Percentiles rank a stretch among this genome's conserved stretches.
Conservation (phyloP, 2,797 vertebrate species). For the Microhierax caerulescens region DNA sequence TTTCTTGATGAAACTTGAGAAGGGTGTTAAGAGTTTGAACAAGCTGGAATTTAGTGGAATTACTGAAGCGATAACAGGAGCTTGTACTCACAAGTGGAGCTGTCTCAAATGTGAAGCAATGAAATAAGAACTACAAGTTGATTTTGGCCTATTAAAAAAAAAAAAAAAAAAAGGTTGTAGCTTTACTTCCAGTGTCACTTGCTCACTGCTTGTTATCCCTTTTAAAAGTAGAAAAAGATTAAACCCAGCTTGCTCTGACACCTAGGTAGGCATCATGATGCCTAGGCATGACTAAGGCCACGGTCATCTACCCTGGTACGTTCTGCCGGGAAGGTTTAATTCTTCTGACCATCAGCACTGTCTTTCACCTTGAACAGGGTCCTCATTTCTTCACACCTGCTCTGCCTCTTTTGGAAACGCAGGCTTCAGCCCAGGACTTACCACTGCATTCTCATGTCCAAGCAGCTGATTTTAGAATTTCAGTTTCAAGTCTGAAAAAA, state of each 20-base stretch:
- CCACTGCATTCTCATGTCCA: neutral
- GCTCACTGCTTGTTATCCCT: neutral
- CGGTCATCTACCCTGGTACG: rapidly evolving
- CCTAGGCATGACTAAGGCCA: neutral
- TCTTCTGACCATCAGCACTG: neutral
- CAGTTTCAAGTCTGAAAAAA: neutral
- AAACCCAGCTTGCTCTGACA: neutral
- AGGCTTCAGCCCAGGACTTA: neutral
- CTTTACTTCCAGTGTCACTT: neutral
- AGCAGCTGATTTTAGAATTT: neutral
- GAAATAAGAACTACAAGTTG: neutral
- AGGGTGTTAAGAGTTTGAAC: neutral
- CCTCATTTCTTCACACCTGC: neutral
- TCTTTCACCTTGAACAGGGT: neutral
- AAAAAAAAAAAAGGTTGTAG: neutral
- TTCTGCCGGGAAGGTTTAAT: neutral
- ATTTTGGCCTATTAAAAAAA: neutral
- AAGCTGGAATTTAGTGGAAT: neutral
- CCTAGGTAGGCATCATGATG: too few species aligned
- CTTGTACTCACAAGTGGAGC: neutral
- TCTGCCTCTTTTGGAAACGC: neutral
- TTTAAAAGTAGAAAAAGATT: neutral
- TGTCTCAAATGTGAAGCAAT: neutral
- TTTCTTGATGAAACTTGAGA: neutral
- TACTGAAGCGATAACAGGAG: neutral